These are phyloP conservation scores for Hippocampus zosterae DNA, from an alignment of 2,113 vertebrate species.

Conservation along the genomic window DNA sequence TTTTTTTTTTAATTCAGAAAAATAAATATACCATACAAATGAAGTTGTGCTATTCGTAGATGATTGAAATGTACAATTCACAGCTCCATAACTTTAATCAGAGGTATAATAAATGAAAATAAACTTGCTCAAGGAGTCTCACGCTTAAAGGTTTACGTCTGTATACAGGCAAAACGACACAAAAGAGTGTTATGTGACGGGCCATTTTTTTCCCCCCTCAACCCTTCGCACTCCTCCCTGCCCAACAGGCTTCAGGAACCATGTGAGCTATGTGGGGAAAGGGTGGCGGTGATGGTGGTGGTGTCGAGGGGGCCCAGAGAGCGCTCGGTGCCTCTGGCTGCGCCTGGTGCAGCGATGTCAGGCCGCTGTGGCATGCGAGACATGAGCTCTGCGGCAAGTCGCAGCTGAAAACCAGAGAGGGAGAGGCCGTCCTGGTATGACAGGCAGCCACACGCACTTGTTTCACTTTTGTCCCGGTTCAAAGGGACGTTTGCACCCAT, in stretches of 20 bases:
- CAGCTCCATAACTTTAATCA: neutral
- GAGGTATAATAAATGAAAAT: neutral
- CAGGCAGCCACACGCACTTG: conserved; percentile 26
- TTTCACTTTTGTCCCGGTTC: neutral
- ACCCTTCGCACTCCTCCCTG: conserved; percentile 26
- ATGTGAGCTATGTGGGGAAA: conserved; percentile 51
- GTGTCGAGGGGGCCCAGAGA: conserved; percentile 35
- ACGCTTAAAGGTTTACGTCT: neutral
- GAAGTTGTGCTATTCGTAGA: neutral
- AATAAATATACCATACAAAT: neutral
- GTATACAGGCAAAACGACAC: neutral
- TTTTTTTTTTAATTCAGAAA: neutral
- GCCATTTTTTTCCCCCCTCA: neutral
- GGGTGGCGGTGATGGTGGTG: neutral
- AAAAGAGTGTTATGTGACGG: neutral
- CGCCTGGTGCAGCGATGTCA: conserved; percentile 51
- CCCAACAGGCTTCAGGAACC: conserved; percentile 39
- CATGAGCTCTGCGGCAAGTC: conserved; percentile 52
- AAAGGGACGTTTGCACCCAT: neutral
- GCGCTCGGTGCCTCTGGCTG: conserved; percentile 50
- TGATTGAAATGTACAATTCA: neutral
- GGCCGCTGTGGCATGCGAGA: conserved; percentile 66
- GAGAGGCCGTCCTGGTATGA: conserved; percentile 61
- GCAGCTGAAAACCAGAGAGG: conserved; percentile 42
- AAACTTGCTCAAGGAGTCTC: neutral